A percentile compares a stretch with the other conserved stretches of the same genome.
Conservation (phyloP, 2,888 invertebrate genomes). For the Eilema caniola region DNA sequence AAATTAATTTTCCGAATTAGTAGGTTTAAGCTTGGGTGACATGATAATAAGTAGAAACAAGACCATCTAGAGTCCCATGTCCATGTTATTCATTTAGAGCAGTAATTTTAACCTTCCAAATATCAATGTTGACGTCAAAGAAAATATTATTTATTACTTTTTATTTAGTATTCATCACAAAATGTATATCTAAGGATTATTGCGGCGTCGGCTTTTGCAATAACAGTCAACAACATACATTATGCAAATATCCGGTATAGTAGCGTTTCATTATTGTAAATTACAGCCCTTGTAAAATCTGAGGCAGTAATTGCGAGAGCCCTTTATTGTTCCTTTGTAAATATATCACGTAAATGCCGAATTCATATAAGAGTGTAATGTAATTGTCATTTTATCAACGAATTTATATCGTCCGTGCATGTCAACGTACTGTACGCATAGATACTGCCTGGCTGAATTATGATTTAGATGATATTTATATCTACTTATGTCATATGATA, state of each 20-base stretch:
- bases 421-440: not conserved
- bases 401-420: not conserved
- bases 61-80: conserved; percentile 36
- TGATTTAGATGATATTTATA: not conserved
- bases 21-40: not conserved
- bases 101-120: conserved; percentile 20
- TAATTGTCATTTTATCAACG: not conserved
- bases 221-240: conserved; percentile 64
- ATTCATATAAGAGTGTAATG: not conserved
- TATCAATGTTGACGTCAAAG: conserved; percentile 41
- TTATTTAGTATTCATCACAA: conserved; percentile 36
- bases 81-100: conserved; percentile 13
- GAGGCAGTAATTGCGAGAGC: not conserved
- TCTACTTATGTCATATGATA: no score
- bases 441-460: not conserved
- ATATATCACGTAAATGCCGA: not conserved
- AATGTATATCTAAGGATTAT: conserved; percentile 58
- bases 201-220: conserved; percentile 63
- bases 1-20: not conserved
- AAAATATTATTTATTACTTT: conserved; percentile 42
- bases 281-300: not conserved
- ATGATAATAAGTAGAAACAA: conserved; percentile 15
- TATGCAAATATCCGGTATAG: conserved; percentile 70
- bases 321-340: not conserved
- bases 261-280: not conserved